Conservation (phyloP, 2,113 vertebrate species). For the Melozone crissalis region DNA sequence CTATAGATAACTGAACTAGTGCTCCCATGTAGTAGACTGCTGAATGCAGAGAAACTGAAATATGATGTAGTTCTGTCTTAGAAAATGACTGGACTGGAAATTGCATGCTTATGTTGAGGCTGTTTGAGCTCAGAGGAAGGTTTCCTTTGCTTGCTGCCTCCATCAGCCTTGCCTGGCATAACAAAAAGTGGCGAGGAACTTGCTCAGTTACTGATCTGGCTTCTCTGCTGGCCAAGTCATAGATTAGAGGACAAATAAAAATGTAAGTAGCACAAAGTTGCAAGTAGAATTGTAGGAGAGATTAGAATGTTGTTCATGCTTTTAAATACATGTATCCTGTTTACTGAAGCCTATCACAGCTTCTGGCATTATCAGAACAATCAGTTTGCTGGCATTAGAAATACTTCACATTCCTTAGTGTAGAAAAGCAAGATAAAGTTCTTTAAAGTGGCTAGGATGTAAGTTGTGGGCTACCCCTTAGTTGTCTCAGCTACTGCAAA, state of each 20-base stretch:
- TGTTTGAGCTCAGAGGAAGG: not conserved
- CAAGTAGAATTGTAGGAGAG: not conserved
- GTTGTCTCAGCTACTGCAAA: not conserved
- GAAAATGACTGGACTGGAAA: not conserved
- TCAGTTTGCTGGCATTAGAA: not conserved
- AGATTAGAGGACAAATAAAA: not conserved
- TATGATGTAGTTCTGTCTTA: not conserved
- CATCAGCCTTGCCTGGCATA: not conserved
- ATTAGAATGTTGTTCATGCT: not conserved
- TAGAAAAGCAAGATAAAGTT: not conserved
- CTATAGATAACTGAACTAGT: not conserved
- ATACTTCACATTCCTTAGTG: not conserved
- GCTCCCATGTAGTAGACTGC: not conserved
- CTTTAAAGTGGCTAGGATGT: not conserved
- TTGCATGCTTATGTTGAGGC: not conserved
- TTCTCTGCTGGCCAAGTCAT: not conserved
- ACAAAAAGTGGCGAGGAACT: not conserved
- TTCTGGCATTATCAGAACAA: not conserved
- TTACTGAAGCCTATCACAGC: not conserved
- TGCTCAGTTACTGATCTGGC: rapidly evolving
- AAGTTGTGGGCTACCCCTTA: not conserved
- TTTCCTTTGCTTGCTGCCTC: not conserved
- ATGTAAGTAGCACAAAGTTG: not conserved
- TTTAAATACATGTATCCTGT: not conserved
- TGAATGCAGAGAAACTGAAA: not conserved